Percentiles rank a stretch among this genome's conserved stretches.
Conservation (phyloP, 2,797 vertebrate genomes). For the Triplophysa yarkandensis region DNA sequence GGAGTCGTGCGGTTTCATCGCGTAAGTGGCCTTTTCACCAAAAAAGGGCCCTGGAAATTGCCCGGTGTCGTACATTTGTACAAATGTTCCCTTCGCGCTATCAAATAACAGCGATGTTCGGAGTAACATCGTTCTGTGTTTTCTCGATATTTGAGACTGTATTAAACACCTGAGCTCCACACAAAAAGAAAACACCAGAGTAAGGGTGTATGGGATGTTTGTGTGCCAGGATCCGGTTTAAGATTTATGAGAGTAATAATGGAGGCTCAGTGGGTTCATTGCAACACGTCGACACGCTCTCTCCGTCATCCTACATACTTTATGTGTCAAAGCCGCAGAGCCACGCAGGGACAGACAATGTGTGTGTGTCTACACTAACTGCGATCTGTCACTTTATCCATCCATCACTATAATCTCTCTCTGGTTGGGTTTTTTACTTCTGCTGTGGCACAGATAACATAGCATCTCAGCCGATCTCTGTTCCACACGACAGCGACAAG, state of each 20-base stretch:
- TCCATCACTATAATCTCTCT: slow-evolving; percentile 36
- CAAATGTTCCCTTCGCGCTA: not conserved
- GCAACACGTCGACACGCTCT: slow-evolving; percentile 71
- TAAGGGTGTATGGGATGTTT: not conserved
- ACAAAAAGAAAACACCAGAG: slow-evolving; percentile 9
- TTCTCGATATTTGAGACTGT: slow-evolving; percentile 23
- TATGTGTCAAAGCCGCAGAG: slow-evolving; percentile 53
- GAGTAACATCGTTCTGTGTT: not conserved
- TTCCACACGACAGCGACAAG: not conserved
- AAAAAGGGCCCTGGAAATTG: not conserved
- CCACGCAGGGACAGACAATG: slow-evolving; percentile 51
- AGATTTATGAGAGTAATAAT: slow-evolving; percentile 79
- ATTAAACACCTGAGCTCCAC: slow-evolving; percentile 53
- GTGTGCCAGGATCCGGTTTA: slow-evolving; percentile 50
- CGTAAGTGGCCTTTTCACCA: not conserved
- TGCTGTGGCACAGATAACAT: not conserved
- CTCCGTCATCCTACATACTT: slow-evolving; percentile 66
- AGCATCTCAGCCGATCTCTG: not conserved
- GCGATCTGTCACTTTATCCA: slow-evolving; percentile 47
- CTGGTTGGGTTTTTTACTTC: slow-evolving; percentile 1
- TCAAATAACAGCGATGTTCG: not conserved
- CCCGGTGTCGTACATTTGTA: not conserved
- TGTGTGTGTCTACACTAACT: slow-evolving; percentile 41
- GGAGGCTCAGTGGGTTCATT: slow-evolving; percentile 69
- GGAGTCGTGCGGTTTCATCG: not conserved